Conservation (phyloP, 2,797 vertebrate genomes). For the Sebastes oblongus region DNA sequence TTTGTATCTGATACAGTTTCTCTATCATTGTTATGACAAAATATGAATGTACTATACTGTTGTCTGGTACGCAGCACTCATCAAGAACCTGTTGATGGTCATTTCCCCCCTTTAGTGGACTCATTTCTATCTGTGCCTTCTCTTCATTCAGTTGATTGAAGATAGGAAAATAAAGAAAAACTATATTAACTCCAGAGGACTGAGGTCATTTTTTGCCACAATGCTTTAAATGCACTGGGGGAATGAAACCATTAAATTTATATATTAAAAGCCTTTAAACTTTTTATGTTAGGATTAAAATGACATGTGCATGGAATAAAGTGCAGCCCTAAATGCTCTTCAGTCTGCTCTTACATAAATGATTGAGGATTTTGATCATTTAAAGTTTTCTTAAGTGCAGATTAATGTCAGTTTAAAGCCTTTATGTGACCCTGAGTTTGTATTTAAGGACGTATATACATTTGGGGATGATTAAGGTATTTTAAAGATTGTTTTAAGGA, state of each 20-base stretch:
- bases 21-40: background rate
- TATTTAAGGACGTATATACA: background rate
- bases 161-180: background rate
- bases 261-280: background rate
- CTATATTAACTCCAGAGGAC: background rate
- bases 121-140: background rate
- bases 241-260: background rate
- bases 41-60: background rate
- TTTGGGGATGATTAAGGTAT: background rate
- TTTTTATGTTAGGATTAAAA: background rate
- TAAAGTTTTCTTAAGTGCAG: background rate
- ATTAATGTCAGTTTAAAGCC: background rate
- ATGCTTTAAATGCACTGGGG: background rate
- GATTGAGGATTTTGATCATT: background rate
- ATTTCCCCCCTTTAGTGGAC: conserved; percentile 5
- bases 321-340: background rate
- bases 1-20: background rate
- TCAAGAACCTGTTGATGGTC: background rate
- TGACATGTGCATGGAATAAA: background rate
- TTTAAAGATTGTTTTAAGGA: background rate
- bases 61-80: background rate
- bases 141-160: background rate
- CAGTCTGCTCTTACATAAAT: background rate
- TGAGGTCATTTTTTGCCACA: background rate
- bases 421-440: background rate